Percentiles rank a stretch among this genome's conserved stretches.
Conservation (phyloP, 2,888 invertebrate genomes). For the Theristus sp. region DNA sequence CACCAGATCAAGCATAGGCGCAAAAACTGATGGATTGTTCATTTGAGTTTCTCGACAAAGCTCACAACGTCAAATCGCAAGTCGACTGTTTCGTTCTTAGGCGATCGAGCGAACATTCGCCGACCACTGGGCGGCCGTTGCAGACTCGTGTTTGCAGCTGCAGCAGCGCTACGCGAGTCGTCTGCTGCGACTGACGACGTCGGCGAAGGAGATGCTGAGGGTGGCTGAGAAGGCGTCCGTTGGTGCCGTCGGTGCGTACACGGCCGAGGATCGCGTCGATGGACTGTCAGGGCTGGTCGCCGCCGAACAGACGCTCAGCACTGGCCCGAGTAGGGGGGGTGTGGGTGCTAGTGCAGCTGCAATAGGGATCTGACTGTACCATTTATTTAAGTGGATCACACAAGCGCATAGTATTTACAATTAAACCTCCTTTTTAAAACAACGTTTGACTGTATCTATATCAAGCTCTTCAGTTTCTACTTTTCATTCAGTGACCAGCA, state of each 20-base stretch:
- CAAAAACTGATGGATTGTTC: too few species aligned
- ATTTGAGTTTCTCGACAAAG: too few species aligned
- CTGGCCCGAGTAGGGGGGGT: too few species aligned
- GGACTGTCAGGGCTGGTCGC: conserved; percentile 52
- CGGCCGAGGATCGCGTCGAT: conserved; percentile 29
- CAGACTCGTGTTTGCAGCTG: conserved; percentile 10
- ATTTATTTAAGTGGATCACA: too few species aligned
- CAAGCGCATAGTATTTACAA: too few species aligned
- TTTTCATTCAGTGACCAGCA: not conserved
- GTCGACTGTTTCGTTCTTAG: conserved; percentile 2
- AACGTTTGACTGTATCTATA: conserved; percentile 2
- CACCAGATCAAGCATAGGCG: too few species aligned
- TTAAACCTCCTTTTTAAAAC: too few species aligned
- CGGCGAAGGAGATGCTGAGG: conserved; percentile 8
- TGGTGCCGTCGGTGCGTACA: conserved; percentile 22
- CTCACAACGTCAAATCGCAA: not conserved
- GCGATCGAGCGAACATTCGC: conserved; percentile 5
- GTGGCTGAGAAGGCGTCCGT: not conserved
- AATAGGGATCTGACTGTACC: too few species aligned
- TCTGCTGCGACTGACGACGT: conserved; percentile 3
- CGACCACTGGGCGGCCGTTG: conserved; percentile 11
- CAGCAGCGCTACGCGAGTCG: conserved; percentile 7
- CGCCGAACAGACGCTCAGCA: conserved; percentile 37
- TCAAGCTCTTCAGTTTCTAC: not conserved
- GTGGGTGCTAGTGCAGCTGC: not conserved